Evolutionary conservation across 2,797 vertebrate genomes (phyloP).

Genomic region (Orestias chungarensis): DNA sequence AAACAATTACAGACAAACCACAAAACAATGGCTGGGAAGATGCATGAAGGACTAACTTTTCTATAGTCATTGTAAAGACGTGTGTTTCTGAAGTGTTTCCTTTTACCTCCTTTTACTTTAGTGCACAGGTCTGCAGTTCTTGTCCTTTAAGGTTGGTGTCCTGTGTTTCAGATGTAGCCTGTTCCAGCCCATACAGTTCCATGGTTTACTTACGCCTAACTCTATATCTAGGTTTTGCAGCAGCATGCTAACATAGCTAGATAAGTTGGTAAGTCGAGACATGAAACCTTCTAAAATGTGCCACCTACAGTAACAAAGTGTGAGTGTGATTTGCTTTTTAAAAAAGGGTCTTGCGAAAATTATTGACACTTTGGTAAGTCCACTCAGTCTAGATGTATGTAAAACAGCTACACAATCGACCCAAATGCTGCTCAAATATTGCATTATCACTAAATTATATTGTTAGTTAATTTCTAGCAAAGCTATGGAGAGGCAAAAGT

Average conservation of each 20-base stretch:
- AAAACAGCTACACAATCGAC: too few species aligned
- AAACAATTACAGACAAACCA: slow-evolving; percentile 53
- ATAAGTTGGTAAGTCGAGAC: background rate
- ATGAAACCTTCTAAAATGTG: background rate
- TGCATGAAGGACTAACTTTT: background rate
- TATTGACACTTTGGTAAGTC: too few species aligned
- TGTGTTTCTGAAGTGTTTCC: background rate
- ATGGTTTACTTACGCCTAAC: background rate
- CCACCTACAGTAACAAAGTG: too few species aligned
- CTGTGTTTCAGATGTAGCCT: background rate
- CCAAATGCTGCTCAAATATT: too few species aligned
- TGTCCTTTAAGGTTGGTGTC: background rate
- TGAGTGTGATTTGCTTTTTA: too few species aligned
- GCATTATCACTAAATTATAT: too few species aligned
- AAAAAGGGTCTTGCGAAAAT: too few species aligned
- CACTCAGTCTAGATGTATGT: too few species aligned
- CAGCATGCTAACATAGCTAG: background rate
- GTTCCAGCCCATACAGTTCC: background rate
- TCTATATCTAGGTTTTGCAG: background rate
- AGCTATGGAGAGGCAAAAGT: too few species aligned
- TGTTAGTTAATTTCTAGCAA: too few species aligned
- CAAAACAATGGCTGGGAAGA: slow-evolving; percentile 57
- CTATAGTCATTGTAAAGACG: background rate
- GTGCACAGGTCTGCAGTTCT: background rate
- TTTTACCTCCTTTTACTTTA: background rate